Base-by-base conservation (phyloP, 64 coral and sea anemone species). In the Exaiptasia diaphana region DNA sequence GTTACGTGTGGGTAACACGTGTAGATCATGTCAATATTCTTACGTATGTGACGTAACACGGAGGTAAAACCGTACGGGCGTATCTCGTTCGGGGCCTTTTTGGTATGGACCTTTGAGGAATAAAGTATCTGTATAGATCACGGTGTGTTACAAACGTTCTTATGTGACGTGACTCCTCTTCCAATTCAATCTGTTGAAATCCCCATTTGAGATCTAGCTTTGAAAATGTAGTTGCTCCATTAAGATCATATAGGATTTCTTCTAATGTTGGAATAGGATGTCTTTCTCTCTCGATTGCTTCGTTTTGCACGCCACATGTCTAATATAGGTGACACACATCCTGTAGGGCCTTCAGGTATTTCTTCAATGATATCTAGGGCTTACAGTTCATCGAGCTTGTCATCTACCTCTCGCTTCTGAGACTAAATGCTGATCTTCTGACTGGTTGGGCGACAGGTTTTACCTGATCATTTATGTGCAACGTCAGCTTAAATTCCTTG, bases 321-420 rank as follows among this genome's bases (percentile, higher is more conserved):
- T n/a, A 76, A 43, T 34, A 76, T 24, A 15, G 75, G 75, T 31
- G 73, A 78, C 13, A 78, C 75, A 24, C 75, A 83, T 49, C 63
- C 41, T 83, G 64, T 83, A 9, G 81, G 81, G 35, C 45, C 24
- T 43, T 72, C 41, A 38, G 81, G 81, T 83, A 90, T 30, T 70
- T 90, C 77, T 62, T 90, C 77, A 50, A 90, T 90, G 35, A 90
- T 90, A 18, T 53, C 77, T 42, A 54, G 80, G 26, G 7, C 87
- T 58, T 74, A 50, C 41, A 90, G 21, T 40, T 90, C 77, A 80
- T 90, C 68, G 17, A 90, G 41, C 64, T 90, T 90, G 28, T 71
- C 64, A 50, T 90, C 87, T 58, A 90, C 87, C 53, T n/a, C n/a
- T 90, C 82, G 25, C 50, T 64, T 67, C 68, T 57, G 39, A 90